These are phyloP conservation scores for western clawed frog (Xenopus tropicalis) DNA, from an alignment of 2,113 vertebrate species.

Conservation along the genomic window DNA sequence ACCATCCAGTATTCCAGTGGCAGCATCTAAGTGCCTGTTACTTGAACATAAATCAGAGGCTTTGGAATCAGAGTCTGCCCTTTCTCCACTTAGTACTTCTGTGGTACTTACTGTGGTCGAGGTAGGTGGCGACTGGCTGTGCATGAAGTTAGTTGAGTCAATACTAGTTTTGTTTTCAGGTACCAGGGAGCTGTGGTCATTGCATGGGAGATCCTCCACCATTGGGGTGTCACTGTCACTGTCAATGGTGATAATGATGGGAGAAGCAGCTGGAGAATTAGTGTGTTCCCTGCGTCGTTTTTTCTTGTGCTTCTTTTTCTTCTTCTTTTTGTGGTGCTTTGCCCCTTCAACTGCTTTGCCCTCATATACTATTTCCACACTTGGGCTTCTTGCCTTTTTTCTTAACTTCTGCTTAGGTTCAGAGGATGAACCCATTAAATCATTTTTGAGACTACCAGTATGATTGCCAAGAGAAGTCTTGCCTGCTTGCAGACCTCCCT, in stretches of 20 bases:
- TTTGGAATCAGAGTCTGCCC: slow-evolving; percentile 43
- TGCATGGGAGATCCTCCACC: slow-evolving; percentile 43
- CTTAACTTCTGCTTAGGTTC: slow-evolving; percentile 65
- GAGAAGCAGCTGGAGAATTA: slow-evolving; percentile 51
- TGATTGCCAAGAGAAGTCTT: slow-evolving; percentile 49
- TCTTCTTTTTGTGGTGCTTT: slow-evolving; percentile 79
- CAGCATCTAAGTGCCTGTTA: slow-evolving; percentile 38
- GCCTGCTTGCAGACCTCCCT: slow-evolving; percentile 43
- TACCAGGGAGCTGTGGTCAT: slow-evolving; percentile 36
- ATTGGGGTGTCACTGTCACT: slow-evolving; percentile 72
- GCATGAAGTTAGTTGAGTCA: slow-evolving; percentile 32
- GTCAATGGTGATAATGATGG: slow-evolving; percentile 79
- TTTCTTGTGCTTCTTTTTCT: slow-evolving; percentile 87
- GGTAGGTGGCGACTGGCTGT: slow-evolving; percentile 47
- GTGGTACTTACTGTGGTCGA: slow-evolving; percentile 33
- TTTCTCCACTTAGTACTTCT: slow-evolving; percentile 23
- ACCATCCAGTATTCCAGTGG: slow-evolving; percentile 40
- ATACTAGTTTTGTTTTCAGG: slow-evolving; percentile 33
- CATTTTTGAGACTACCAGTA: slow-evolving; percentile 55
- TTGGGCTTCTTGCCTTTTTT: slow-evolving; percentile 71
- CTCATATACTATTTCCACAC: slow-evolving; percentile 78
- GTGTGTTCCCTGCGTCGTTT: slow-evolving; percentile 71
- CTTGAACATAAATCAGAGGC: slow-evolving; percentile 18
- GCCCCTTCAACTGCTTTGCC: slow-evolving; percentile 61
- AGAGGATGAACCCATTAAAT: slow-evolving; percentile 57